Conservation (phyloP, 2,888 invertebrate genomes). For the Rhamnusium bicolor region DNA sequence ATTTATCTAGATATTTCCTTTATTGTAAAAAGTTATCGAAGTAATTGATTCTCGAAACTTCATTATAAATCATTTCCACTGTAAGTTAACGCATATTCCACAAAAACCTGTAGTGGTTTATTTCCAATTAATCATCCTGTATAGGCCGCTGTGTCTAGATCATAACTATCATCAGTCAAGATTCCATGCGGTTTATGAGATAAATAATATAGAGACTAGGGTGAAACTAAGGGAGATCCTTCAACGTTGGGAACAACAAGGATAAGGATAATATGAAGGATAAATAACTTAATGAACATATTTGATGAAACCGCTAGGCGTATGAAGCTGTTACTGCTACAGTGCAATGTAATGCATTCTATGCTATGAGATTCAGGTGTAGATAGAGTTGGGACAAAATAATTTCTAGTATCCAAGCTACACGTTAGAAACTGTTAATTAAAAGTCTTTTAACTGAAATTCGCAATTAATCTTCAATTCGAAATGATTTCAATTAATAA, state of each 20-base stretch:
- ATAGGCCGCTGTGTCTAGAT: background rate
- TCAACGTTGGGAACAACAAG: constrained; percentile 13
- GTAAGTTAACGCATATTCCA: background rate
- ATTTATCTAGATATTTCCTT: too few relatives aligned
- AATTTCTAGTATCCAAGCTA: too few relatives aligned
- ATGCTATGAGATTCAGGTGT: background rate
- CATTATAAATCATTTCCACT: background rate
- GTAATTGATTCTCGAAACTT: background rate
- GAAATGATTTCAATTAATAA: too few relatives aligned
- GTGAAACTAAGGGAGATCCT: constrained; percentile 1
- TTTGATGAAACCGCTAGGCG: constrained; percentile 4
- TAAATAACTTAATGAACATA: constrained; percentile 29
- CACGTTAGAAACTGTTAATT: too few relatives aligned
- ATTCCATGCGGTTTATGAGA: constrained; percentile 17
- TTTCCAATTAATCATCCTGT: constrained; percentile 11
- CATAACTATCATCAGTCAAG: constrained; percentile 14
- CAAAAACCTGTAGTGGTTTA: background rate
- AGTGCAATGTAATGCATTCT: background rate
- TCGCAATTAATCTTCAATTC: too few relatives aligned
- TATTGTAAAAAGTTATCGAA: too few relatives aligned
- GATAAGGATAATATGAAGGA: constrained; percentile 19
- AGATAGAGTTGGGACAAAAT: too few relatives aligned
- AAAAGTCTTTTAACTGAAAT: too few relatives aligned
- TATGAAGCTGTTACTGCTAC: background rate
- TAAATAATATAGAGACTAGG: constrained; percentile 13